Evolutionary conservation across 1,140 invertebrate genomes (phyloP).

Genomic region (Drosophila guanche): DNA sequence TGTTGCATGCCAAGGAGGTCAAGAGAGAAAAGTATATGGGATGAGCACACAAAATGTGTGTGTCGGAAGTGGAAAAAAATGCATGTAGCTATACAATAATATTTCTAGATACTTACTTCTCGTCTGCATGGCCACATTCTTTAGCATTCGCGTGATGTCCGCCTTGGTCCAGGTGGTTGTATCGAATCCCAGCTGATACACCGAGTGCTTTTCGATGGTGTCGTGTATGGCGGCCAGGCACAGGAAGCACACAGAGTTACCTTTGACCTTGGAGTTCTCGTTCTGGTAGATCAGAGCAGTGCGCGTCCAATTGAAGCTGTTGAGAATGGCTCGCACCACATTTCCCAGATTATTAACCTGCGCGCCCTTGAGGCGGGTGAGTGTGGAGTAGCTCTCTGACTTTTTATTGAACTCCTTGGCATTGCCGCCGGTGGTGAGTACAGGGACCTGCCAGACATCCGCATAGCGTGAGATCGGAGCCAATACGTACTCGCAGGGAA

Average conservation of each 20-base stretch:
- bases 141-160: conserved; percentile 87
- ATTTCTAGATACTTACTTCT: conserved; percentile 89
- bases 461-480: conserved; percentile 95
- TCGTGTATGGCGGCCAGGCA: conserved; percentile 87
- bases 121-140: conserved; percentile 87
- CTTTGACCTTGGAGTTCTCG: conserved; percentile 85
- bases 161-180: conserved; percentile 72
- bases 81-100: not conserved
- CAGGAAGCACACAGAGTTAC: conserved; percentile 89
- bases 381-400: conserved; percentile 86
- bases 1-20: conserved; percentile 7
- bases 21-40: not conserved
- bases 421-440: conserved; percentile 93
- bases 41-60: too few relatives aligned
- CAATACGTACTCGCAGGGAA: conserved; percentile 95
- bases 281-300: conserved; percentile 88
- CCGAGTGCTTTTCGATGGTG: conserved; percentile 82
- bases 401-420: conserved; percentile 87
- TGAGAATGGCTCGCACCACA: conserved; percentile 88
- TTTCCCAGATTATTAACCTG: conserved; percentile 88
- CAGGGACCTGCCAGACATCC: conserved; percentile 93
- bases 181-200: conserved; percentile 87
- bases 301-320: conserved; percentile 88
- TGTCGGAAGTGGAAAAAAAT: not conserved
- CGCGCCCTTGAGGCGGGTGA: conserved; percentile 94